These are phyloP conservation scores for Nysson spinosus DNA, from an alignment of 2,888 invertebrate species.

Conservation along the genomic window DNA sequence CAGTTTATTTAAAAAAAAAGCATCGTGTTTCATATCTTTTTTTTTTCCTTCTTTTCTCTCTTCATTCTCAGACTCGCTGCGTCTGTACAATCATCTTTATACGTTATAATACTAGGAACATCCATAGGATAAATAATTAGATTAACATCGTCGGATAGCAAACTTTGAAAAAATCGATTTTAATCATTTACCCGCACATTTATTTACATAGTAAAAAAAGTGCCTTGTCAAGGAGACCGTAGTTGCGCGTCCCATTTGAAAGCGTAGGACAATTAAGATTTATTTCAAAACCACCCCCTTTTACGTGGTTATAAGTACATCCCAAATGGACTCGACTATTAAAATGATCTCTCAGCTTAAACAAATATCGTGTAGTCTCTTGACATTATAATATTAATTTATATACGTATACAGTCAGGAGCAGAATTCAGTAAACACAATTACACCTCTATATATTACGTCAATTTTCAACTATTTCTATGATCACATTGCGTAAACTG, in stretches of 20 bases:
- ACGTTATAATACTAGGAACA: slow-evolving; percentile 70
- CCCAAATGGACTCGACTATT: slow-evolving; percentile 28
- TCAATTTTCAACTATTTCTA: no score
- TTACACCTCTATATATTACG: no score
- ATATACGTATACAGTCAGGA: no score
- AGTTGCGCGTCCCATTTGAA: slow-evolving; percentile 16
- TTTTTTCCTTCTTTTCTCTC: no score
- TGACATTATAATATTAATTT: no score
- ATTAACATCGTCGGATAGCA: slow-evolving; percentile 50
- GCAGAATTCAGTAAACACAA: no score
- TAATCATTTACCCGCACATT: slow-evolving; percentile 44
- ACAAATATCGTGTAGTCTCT: no score
- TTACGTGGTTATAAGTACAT: slow-evolving; percentile 47
- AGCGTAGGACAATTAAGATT: slow-evolving; percentile 30
- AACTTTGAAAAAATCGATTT: slow-evolving; percentile 55
- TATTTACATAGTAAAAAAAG: slow-evolving; percentile 71
- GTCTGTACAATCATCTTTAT: slow-evolving; percentile 43
- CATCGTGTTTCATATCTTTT: no score
- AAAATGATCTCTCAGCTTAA: no score
- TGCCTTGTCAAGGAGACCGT: slow-evolving; percentile 51
- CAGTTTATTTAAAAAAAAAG: slow-evolving; percentile 24
- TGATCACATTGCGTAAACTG: no score
- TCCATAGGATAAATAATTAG: slow-evolving; percentile 66
- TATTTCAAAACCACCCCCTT: slow-evolving; percentile 24
- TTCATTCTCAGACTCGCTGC: slow-evolving; percentile 20